Evolutionary conservation across 2,797 vertebrate genomes (phyloP), one percentile per base, ranked within the genome.

Genomic region (Alcedo atthis): DNA sequence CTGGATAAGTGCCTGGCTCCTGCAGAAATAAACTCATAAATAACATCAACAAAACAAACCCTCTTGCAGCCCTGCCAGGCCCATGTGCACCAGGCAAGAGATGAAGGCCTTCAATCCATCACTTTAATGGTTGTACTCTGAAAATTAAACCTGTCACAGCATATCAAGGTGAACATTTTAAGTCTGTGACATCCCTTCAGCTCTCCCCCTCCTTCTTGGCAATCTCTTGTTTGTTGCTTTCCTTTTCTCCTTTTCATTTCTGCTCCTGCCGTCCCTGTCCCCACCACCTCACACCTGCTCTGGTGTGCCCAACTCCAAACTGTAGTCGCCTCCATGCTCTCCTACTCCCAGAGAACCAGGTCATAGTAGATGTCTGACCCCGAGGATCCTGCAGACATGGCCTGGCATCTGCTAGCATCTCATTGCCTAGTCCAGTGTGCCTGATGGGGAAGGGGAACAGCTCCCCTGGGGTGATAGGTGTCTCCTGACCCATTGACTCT

Each of bases 91-190:
- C 89, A 69, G 81, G 78, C 8, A 4, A 0, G 18, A 92, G 83
- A 95, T 85, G 87, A 96, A 96, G 66, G 5, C 79, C 51, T 66
- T 71, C 85, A 83, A 97, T 97, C 88, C 93, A 97, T 97, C 97
- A 97, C 86, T 97, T 97, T 96, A 97, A 97, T 95, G 94, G 94
- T 89, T 94, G 93, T 97, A 97, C 97, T 97, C 94, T 97, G 91
- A 85, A 97, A 97, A 97, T 97, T 97, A 97, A 97, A 97, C 91
- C 97, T 97, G 97, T 97, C 97, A 97, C 1, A 0, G 92, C 86
- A 77, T 86, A 92, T 93, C 94, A 94, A 95, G 87, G 96, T 89
- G 95, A 96, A 95, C 8, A 12, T 75, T 96, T 95, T 92, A 87
- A 94, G 86, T n/a, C 75, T 51, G 63, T 92, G 88, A 92, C 84